Evolutionary conservation across 2,888 invertebrate genomes (phyloP).

Genomic region (Dolichomitus sp.): DNA sequence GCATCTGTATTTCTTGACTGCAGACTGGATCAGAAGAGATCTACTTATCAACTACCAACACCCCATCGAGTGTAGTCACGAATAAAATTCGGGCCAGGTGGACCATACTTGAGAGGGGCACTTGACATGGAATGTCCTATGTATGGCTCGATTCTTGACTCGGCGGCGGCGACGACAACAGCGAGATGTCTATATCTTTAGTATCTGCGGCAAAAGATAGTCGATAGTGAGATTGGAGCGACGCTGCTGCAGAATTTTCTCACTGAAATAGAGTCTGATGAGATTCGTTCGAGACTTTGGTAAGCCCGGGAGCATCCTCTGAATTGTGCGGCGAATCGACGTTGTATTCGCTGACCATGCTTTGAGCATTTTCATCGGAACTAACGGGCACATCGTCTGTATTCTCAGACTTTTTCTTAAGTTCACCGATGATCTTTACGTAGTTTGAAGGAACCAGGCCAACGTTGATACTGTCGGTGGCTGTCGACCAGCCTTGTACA

Average conservation of each 20-base stretch:
- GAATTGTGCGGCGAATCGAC: not conserved
- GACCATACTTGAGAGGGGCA: too few species aligned
- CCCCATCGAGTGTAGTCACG: not conserved
- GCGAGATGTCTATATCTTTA: not conserved
- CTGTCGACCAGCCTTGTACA: conserved; percentile 82
- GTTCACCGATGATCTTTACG: conserved; percentile 79
- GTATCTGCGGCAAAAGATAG: conserved; percentile 1
- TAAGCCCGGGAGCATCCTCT: not conserved
- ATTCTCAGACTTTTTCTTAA: conserved; percentile 77
- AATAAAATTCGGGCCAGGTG: too few species aligned
- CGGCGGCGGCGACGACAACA: too few species aligned
- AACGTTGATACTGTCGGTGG: conserved; percentile 79
- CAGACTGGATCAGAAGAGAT: not conserved
- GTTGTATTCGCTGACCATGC: not conserved
- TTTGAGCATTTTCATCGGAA: not conserved
- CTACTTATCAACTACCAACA: not conserved
- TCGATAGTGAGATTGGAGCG: not conserved
- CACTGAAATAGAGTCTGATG: not conserved
- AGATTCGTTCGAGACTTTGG: not conserved
- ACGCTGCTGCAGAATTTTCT: conserved; percentile 5
- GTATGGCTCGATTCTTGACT: too few species aligned
- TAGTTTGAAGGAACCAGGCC: conserved; percentile 82
- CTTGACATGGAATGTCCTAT: too few species aligned
- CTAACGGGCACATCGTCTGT: not conserved
- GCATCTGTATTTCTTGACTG: not conserved